Evolutionary conservation across 1,140 invertebrate species (phyloP).

Genomic region (Philaenus spumarius): DNA sequence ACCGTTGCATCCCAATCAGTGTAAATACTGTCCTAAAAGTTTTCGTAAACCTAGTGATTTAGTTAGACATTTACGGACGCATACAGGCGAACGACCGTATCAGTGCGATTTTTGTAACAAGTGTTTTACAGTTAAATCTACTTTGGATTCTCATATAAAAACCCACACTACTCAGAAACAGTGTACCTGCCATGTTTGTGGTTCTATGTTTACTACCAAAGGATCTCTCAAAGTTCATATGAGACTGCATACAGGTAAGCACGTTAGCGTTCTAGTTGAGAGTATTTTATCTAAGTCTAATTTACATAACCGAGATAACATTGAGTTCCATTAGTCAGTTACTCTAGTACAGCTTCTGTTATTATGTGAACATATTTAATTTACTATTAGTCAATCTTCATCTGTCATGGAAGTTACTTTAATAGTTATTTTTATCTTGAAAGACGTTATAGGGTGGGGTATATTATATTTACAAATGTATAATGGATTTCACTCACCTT

Average conservation of each 20-base stretch:
- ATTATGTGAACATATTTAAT: too few species aligned
- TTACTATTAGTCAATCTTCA: too few species aligned
- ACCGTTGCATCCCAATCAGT: constrained; percentile 43
- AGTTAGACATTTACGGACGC: constrained; percentile 48
- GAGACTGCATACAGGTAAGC: constrained; percentile 53
- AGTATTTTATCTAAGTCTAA: too few species aligned
- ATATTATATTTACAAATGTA: too few species aligned
- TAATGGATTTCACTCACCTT: too few species aligned
- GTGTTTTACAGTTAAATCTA: constrained; percentile 61
- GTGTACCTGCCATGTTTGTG: constrained; percentile 53
- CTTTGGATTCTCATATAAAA: constrained; percentile 51
- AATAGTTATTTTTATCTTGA: too few species aligned
- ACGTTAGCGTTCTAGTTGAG: too few species aligned
- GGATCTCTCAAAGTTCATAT: constrained; percentile 64
- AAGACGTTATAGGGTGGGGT: too few species aligned
- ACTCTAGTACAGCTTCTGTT: too few species aligned
- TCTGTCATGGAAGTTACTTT: too few species aligned
- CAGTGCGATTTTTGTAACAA: constrained; percentile 55
- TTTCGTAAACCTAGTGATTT: constrained; percentile 49
- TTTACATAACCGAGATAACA: too few species aligned
- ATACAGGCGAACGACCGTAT: constrained; percentile 62
- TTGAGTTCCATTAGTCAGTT: too few species aligned
- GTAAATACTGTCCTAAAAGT: constrained; percentile 48
- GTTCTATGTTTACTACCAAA: constrained; percentile 50
- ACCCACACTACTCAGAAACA: constrained; percentile 48